Evolutionary conservation across 64 coral and sea anemone genomes (phyloP), one percentile per base, ranked within the genome.

Genomic region (Anthopleura sola): DNA sequence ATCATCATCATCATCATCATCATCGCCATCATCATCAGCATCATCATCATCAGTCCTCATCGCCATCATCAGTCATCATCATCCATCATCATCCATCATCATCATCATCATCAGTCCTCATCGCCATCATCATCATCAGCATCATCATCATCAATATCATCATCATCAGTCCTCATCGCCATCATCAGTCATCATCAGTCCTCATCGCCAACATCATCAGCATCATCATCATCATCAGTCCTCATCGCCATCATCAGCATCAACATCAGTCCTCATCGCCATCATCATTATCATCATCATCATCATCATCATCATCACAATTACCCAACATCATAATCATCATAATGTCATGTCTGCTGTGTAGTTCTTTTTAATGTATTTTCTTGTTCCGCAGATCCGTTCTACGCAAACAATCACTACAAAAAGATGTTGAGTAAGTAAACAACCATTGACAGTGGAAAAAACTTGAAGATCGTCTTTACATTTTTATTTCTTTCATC

Each of bases 381-480:
- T 44, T 13, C 12, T 53, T 53, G 1, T 53, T 53, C 50, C 1
- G 1, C 84, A 99, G 97, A 29, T 91, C 92, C 37, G 97, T 99
- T 9, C 87, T 99, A 33, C 88, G 97, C 49, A 99, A 95, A 37
- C 97, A 99, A 28, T 91, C 97, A 24, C 83, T 99, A 57, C 87
- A 87, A n/a, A 99, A 95, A 80, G 93, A 99, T 24, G 94, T 99
- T 23, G 83, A 82, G 97, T 99, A 82, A 92, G 90, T 96, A 50
- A 50, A 20, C 55, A n/a, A n/a, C n/a, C n/a, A n/a, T n/a, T n/a
- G n/a, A n/a, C n/a, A n/a, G n/a, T n/a, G n/a, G n/a, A n/a, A n/a
- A n/a, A n/a, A n/a, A n/a, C n/a, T n/a, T n/a, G n/a, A n/a, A n/a
- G n/a, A n/a, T n/a, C n/a, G n/a, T n/a, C n/a, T n/a, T n/a, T n/a